Evolutionary conservation across 2,113 vertebrate genomes (phyloP), one percentile per base, ranked within the genome.

Genomic region (Agapornis roseicollis): DNA sequence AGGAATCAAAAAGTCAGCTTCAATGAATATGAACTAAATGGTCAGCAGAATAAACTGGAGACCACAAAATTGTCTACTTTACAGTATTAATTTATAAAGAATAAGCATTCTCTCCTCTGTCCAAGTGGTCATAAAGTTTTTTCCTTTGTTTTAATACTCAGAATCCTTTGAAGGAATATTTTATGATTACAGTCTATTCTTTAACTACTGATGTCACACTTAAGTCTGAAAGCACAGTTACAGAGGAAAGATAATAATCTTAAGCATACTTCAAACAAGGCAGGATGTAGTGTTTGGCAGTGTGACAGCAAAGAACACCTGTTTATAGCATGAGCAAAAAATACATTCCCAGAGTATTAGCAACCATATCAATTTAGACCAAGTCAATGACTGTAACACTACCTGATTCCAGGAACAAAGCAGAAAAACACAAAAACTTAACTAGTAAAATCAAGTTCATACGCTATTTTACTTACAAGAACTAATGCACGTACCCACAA

Each of bases 201-300:
- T 4, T 8, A 6, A 71, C 22, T 55, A 79, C 7, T 18, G 25
- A 90, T 29, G 39, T 42, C 50, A 89, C 4, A 4, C 8, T 46
- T 52, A 42, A 69, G 33, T 68, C 65, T 87, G 47, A 84, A 84
- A 95, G 35, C 78, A 76, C 31, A 35, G 20, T 35, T 81, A 70
- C 22, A 89, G 42, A 89, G 4, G 0, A 9, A 86, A 44, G 28
- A 78, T 65, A 69, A 64, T 31, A 56, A 10, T 3, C 56, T 35
- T 58, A 85, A 80, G 11, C 17, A 87, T 8, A 42, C 24, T 91
- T 87, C 35, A 76, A 31, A 63, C 2, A 13, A 60, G 35, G 11
- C 29, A 88, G 13, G 12, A 47, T 17, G 23, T 12, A n/a, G 11
- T 7, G 6, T 28, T 60, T 42, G 8, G 44, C 33, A 81, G 10